Percentiles rank a stretch among this genome's conserved stretches.
Evolutionary conservation across 1,140 invertebrate species (phyloP).

Genomic region (Drosophila ficusphila): DNA sequence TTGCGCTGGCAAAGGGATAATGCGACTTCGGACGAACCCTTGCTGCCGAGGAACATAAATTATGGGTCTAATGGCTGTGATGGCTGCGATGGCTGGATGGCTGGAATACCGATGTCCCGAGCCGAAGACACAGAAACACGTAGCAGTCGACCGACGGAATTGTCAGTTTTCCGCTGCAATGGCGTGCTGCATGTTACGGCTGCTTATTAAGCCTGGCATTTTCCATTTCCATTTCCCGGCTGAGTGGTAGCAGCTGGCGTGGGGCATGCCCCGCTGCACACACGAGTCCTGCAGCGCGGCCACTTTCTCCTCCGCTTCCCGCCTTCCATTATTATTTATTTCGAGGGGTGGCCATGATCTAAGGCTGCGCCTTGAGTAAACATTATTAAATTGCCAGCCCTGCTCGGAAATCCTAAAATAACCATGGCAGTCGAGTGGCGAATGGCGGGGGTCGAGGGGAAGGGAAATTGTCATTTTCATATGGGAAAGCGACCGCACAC

Average conservation of each 20-base stretch:
- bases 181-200: slow-evolving; percentile 53
- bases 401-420: slow-evolving; percentile 76
- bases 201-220: slow-evolving; percentile 59
- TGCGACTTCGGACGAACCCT: slow-evolving; percentile 39
- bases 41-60: slow-evolving; percentile 32
- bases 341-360: slow-evolving; percentile 18
- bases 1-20: slow-evolving; percentile 59
- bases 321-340: slow-evolving; percentile 7
- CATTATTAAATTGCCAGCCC: slow-evolving; percentile 80
- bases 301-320: slow-evolving; percentile 4
- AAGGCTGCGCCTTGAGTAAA: slow-evolving; percentile 74
- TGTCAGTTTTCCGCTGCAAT: slow-evolving; percentile 47
- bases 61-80: slow-evolving; percentile 30
- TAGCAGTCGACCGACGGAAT: slow-evolving; percentile 28
- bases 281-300: slow-evolving; percentile 10
- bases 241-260: slow-evolving; percentile 52
- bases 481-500: slow-evolving; percentile 20
- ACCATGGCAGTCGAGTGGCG: slow-evolving; percentile 42
- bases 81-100: neutral
- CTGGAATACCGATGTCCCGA: neutral
- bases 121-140: slow-evolving; percentile 17
- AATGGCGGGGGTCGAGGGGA: slow-evolving; percentile 50
- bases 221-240: slow-evolving; percentile 18
- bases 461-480: slow-evolving; percentile 78
- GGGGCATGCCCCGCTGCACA: slow-evolving; percentile 61